Evolutionary conservation across 2,888 invertebrate species (phyloP), one percentile per base, ranked within the genome.

Genomic region (Nasonovia ribisnigri): DNA sequence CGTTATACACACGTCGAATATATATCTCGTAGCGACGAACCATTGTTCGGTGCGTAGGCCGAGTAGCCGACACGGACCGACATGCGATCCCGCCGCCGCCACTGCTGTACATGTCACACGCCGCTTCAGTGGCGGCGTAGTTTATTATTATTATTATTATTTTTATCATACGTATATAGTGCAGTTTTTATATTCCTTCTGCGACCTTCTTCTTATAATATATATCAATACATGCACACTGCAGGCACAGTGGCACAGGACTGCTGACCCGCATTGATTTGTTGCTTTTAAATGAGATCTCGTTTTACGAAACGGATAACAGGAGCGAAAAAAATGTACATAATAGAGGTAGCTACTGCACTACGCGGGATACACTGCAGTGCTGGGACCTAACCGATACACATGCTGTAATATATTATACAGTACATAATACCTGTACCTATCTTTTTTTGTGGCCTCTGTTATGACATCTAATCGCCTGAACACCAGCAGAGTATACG

Each of bases 31-130:
- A 77, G 36, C 77, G 77, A 77, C 1, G 29, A 29, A 86, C 93
- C 90, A 93, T 93, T 93, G 93, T 93, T 93, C 84, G 84, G 84
- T 36, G 93, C 93, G 93, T 93, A 93, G 93, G 89, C 93, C 93
- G 93, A 93, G 93, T 93, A 90, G 93, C 93, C 93, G 84, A 84
- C 46, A 29, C 84, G 84, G 54, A 84, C 92, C 90, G 93, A 93
- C 93, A 93, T 67, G 90, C 93, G 93, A 93, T 93, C 93, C 89
- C 36, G 89, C 88, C 92, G 88, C 36, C 87, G 93, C 91, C 90
- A 51, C 84, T n/a, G 36, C 84, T n/a, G 91, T 91, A 84, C 13
- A 46, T 91, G 91, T 91, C 84, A 84, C 91, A 51, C 84, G 29
- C 57, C 36, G 43, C 43, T 88, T 26, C 43, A 42, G 26, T 43